A percentile compares a stretch with the other conserved stretches of the same genome.
phyloP scores from a whole-genome alignment of 2,888 invertebrate species.

The Cheilosia pagana region DNA sequence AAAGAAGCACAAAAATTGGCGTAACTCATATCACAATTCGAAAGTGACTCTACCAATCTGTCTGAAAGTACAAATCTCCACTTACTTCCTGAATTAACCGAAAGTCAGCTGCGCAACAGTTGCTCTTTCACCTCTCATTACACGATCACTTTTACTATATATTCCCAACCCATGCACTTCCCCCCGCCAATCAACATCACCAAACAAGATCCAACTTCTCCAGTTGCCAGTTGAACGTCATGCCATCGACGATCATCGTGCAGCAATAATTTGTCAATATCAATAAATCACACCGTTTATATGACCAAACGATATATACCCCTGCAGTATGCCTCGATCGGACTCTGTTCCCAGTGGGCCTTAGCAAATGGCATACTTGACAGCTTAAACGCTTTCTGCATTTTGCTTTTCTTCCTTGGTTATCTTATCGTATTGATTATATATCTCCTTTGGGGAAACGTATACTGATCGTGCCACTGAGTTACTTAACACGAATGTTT shows the following conservation, averaged over 20 bases:
- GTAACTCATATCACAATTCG: background rate
- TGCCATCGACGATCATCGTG: constrained; percentile 53
- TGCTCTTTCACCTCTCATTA: constrained; percentile 8
- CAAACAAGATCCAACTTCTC: constrained; percentile 20
- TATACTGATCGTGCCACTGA: constrained; percentile 26
- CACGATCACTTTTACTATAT: constrained; percentile 1
- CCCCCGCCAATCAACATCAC: background rate
- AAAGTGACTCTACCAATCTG: constrained; percentile 2
- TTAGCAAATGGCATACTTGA: constrained; percentile 33
- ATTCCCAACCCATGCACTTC: background rate
- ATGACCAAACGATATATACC: constrained; percentile 27
- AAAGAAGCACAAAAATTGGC: background rate
- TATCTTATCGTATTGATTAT: constrained; percentile 10
- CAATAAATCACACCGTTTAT: constrained; percentile 66
- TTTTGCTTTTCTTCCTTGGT: constrained; percentile 12
- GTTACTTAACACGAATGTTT: constrained; percentile 33
- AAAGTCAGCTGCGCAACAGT: background rate
- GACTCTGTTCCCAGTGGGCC: constrained; percentile 11
- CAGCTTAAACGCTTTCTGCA: constrained; percentile 39
- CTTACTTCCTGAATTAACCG: background rate
- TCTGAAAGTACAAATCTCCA: background rate
- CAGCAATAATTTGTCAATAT: constrained; percentile 66
- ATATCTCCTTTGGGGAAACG: constrained; percentile 17
- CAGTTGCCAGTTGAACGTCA: constrained; percentile 33
- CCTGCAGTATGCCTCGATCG: constrained; percentile 24